Base-by-base conservation (phyloP, 1,140 invertebrate species). In the Monochamus saltuarius region DNA sequence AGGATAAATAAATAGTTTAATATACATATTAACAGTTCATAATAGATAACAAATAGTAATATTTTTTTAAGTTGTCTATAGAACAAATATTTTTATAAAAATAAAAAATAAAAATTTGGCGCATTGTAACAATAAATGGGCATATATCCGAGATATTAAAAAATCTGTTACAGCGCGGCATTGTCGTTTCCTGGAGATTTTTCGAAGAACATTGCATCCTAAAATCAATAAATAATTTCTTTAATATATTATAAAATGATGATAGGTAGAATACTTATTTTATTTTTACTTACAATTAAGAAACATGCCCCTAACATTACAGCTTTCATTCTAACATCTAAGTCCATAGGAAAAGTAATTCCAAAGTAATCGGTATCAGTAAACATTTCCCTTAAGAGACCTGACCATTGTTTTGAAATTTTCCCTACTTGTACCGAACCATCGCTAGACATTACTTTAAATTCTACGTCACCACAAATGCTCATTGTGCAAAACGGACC, bases 401-500 rank as follows among this genome's bases (percentile, higher is more conserved):
- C 84, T 19, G 79, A 74, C 83, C 83, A 85, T 63, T 84, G 77
- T 68, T 86, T 86, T 8, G 79, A 76, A 46, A 86, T 84, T 62
- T 77, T 77, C 1, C 84, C 84, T 35, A 86, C 80, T 68, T 81
- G 66, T 4, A 73, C 74, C 17, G 62, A 62, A 8, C 79, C 81
- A 70, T 83, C 81, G n/a, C 72, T 64, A 2, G 79, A 77, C 58
- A 79, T 79, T 51, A 86, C 83, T 67, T 86, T 78, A 70, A 87
- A 87, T 64, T 86, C 86, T 1, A 94, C 88, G 71, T 93, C 88
- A 8, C 90, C 90, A 78, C 90, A 94, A 22, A 92, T 82, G 42
- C 84, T 87, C 69, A 84, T 88, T 0, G 89, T 89, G 76, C 89
- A 93, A 39, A 91, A 75, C 0, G 94, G 93, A 4, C 94, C 94